Percentiles rank a stretch among this genome's conserved stretches.
Conservation (phyloP, 1,140 invertebrate species). For the Leucophenga varia region DNA sequence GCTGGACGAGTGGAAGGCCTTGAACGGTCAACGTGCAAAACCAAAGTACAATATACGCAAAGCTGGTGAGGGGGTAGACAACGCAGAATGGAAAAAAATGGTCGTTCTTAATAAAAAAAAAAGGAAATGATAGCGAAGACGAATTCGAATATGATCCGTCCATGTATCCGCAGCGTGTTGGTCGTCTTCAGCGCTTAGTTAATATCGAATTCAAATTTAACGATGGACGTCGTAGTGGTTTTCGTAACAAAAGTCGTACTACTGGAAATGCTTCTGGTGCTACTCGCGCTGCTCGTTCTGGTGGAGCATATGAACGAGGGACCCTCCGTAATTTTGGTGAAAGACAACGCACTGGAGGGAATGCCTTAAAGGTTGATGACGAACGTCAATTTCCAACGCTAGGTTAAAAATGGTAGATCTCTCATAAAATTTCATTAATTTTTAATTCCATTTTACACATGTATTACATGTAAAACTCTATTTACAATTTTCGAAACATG, state of each 20-base stretch:
- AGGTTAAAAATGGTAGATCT: conserved; percentile 61
- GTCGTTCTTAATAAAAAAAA: conserved; percentile 54
- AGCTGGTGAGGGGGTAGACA: conserved; percentile 85
- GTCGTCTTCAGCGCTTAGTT: conserved; percentile 76
- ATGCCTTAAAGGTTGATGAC: conserved; percentile 88
- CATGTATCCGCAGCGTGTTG: conserved; percentile 80
- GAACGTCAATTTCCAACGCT: conserved; percentile 90
- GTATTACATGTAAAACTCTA: too few species aligned
- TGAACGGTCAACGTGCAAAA: conserved; percentile 67
- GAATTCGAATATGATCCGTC: conserved; percentile 68
- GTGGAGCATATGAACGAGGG: conserved; percentile 8
- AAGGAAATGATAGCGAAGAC: conserved; percentile 60
- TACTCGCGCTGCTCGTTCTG: conserved; percentile 10
- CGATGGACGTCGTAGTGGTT: conserved; percentile 71
- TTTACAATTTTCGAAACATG: too few species aligned
- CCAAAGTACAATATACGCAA: conserved; percentile 85
- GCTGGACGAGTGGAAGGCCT: conserved; percentile 82
- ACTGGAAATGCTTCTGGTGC: too few species aligned
- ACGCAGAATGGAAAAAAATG: conserved; percentile 87
- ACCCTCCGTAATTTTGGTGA: not conserved
- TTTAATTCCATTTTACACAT: too few species aligned
- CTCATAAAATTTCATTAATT: too few species aligned
- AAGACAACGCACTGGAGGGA: conserved; percentile 45
- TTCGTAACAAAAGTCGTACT: too few species aligned
- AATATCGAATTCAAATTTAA: conserved; percentile 86